A percentile compares a stretch with the other conserved stretches of the same genome.
These are phyloP conservation scores for Hydropotes inermis DNA, from an alignment of 2,113 vertebrate species.

Conservation along the genomic window DNA sequence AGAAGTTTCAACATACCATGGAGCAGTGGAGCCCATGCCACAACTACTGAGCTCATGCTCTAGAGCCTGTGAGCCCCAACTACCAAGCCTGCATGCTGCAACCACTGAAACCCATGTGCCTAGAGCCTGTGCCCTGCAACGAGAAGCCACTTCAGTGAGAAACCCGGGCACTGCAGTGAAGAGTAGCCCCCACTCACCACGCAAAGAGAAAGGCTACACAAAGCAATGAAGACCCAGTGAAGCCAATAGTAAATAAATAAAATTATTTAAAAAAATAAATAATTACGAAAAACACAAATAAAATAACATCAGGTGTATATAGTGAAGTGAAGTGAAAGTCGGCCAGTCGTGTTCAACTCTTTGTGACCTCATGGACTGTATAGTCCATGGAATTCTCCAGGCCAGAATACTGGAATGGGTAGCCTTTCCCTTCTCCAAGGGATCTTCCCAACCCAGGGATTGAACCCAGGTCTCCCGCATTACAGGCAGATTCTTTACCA, in stretches of 20 bases:
- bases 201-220: not conserved
- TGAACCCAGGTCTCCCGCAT: not conserved
- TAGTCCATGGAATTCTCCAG: not conserved
- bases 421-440: not conserved
- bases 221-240: not conserved
- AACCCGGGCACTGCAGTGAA: not conserved
- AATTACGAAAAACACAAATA: not conserved
- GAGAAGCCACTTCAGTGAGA: not conserved
- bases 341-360: not conserved
- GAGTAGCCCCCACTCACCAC: not conserved
- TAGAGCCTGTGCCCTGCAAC: not conserved
- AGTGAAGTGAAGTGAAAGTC: not conserved
- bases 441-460: not conserved
- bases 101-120: not conserved
- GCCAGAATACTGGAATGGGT: not conserved
- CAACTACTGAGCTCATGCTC: not conserved
- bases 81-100: not conserved
- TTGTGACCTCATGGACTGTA: not conserved
- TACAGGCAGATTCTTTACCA: not conserved
- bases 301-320: not conserved
- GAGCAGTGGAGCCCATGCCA: not conserved
- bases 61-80: not conserved
- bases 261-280: not conserved
- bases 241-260: not conserved
- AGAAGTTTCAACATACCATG: not conserved